Evolutionary conservation across 2,888 invertebrate species (phyloP).

Genomic region (Philhelius pedissequus): DNA sequence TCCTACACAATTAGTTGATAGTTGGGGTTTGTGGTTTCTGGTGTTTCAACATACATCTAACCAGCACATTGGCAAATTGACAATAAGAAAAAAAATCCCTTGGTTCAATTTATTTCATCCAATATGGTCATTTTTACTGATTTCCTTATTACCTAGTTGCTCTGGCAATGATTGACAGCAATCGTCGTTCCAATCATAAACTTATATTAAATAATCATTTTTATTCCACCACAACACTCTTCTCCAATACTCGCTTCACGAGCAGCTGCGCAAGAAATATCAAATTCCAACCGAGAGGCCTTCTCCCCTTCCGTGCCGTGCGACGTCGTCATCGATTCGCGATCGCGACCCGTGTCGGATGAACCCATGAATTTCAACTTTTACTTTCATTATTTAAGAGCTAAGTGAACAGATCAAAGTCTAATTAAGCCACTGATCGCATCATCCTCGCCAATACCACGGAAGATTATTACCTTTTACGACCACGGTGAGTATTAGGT

Average conservation of each 20-base stretch:
- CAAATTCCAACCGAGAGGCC: neutral
- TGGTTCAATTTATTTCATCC: neutral
- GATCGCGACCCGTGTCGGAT: no score
- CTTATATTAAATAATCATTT: conserved; percentile 16
- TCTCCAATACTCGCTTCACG: neutral
- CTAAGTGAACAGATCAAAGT: conserved; percentile 19
- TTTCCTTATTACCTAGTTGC: conserved; percentile 25
- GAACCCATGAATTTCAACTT: conserved; percentile 31
- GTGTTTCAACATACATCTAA: neutral
- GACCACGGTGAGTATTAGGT: neutral
- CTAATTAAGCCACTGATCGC: conserved; percentile 34
- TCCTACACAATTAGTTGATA: neutral
- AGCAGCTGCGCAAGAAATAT: conserved; percentile 7
- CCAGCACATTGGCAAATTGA: neutral
- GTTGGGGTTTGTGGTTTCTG: neutral
- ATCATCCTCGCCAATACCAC: conserved; percentile 32
- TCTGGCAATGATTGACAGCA: conserved; percentile 26
- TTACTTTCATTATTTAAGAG: conserved; percentile 29
- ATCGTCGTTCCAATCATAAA: conserved; percentile 10
- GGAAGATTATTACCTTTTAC: conserved; percentile 12
- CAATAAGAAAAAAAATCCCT: neutral
- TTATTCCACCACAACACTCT: neutral
- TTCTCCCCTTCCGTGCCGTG: neutral
- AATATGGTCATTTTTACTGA: neutral
- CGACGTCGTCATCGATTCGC: neutral